Conservation (phyloP, 1,140 invertebrate genomes). For the Trachymyrmex cornetzi region DNA sequence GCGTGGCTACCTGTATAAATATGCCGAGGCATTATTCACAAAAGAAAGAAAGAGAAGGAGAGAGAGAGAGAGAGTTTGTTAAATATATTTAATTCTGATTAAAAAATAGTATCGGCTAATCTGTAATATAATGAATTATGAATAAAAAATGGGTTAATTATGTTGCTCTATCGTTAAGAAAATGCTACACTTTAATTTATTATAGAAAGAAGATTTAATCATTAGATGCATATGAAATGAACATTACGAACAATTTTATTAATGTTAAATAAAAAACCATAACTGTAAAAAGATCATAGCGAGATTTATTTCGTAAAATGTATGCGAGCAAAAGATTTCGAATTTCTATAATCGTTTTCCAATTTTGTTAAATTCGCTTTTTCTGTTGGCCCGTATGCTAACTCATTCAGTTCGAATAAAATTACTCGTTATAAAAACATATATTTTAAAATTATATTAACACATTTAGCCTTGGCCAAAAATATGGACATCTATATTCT, state of each 20-base stretch:
- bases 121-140: constrained; percentile 19
- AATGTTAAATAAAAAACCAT: neutral
- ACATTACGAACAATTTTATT: neutral
- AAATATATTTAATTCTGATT: constrained; percentile 24
- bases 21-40: constrained; percentile 30
- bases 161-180: neutral
- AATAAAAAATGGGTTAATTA: constrained; percentile 14
- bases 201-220: constrained; percentile 5
- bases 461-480: no score
- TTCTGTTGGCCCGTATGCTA: neutral
- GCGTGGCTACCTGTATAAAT: constrained; percentile 26
- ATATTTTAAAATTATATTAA: neutral
- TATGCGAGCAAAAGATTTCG: neutral
- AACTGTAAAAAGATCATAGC: neutral
- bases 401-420: neutral
- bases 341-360: neutral
- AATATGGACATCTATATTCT: no score
- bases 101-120: neutral
- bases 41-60: neutral
- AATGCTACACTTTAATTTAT: constrained; percentile 2
- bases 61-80: neutral
- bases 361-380: neutral
- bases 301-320: neutral
- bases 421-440: neutral
- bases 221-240: neutral